Conservation (phyloP, 92 coral and sea anemone species). For the Heliopora coerulea region DNA sequence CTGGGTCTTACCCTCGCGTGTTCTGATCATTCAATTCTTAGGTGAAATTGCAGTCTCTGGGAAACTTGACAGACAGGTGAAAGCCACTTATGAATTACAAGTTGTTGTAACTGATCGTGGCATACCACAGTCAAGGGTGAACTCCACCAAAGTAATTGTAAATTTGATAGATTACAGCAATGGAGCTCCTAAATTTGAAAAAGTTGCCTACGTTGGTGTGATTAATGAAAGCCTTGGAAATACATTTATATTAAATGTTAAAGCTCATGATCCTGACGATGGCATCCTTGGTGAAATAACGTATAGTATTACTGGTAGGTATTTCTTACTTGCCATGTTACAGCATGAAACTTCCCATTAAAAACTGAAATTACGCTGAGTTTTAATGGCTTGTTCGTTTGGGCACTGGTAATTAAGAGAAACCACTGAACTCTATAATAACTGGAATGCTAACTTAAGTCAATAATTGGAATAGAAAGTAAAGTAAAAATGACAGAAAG, state of each 20-base stretch:
- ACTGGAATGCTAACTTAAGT: too few relatives aligned
- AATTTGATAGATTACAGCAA: conserved; percentile 39
- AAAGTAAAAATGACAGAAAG: too few relatives aligned
- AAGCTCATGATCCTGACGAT: conserved; percentile 68
- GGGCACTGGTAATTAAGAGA: too few relatives aligned
- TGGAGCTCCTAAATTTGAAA: conserved; percentile 26
- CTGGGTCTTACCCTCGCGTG: background rate
- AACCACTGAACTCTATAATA: too few relatives aligned
- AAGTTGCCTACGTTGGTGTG: conserved; percentile 29
- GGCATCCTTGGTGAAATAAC: conserved; percentile 47
- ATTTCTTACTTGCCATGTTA: too few relatives aligned
- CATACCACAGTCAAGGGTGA: conserved; percentile 23
- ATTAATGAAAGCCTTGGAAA: conserved; percentile 10
- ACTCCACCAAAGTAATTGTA: conserved; percentile 22
- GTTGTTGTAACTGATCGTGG: conserved; percentile 41
- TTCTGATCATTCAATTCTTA: background rate
- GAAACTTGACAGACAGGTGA: conserved; percentile 27
- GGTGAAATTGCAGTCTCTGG: conserved; percentile 28
- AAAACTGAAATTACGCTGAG: too few relatives aligned
- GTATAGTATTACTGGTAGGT: conserved; percentile 62
- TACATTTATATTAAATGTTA: conserved; percentile 55
- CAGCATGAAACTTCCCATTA: too few relatives aligned
- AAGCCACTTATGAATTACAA: conserved; percentile 10
- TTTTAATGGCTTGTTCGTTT: too few relatives aligned
- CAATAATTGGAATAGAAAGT: too few relatives aligned